Base-by-base conservation (phyloP, 2,113 vertebrate species). In the Corythornis vintsioides region DNA sequence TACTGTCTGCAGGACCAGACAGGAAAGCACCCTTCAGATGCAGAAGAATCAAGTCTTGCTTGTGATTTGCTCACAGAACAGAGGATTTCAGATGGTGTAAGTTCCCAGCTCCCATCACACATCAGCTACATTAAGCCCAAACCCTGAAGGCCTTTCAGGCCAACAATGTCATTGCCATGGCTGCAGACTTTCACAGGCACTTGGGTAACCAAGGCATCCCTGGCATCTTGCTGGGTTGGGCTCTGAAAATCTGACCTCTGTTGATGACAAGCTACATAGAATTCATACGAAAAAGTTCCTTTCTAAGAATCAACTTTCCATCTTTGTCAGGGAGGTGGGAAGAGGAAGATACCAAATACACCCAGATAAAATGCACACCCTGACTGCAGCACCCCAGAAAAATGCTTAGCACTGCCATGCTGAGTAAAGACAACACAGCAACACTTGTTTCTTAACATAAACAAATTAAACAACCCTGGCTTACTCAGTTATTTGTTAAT, bases 1-100 rank as follows among this genome's bases (percentile, higher is more conserved):
- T 97, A 94, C 91, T 94, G 97, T 97, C 97, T 97, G 89, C 83
- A 91, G 65, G 67, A 97, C 74, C 94, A 98, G 97, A 97, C 97
- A 95, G 90, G 89, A 91, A 93, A 93, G 64, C 81, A 92, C 63
- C 84, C 64, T 86, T 73, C 72, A 72, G 77, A 73, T 4, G 74
- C 33, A 85, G 83, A 47, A 81, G 38, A 67, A 66, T 52, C 73
- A 61, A 64, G 67, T 52, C 75, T 82, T 82, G 29, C 50, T 86
- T 65, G 69, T 55, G 78, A 95, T 60, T 50, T 81, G 92, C 35
- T 50, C 82, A 56, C 3, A 84, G 15, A 43, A 79, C 74, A 91
- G 89, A 84, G 61, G 33, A 67, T 14, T 66, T 35, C 72, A 83
- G 52, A 53, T 6, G 79, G 21, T 17, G 3, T 13, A 63, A 85